These are phyloP conservation scores for Magallana nippona DNA, from an alignment of 2,888 invertebrate genomes.

Conservation along the genomic window DNA sequence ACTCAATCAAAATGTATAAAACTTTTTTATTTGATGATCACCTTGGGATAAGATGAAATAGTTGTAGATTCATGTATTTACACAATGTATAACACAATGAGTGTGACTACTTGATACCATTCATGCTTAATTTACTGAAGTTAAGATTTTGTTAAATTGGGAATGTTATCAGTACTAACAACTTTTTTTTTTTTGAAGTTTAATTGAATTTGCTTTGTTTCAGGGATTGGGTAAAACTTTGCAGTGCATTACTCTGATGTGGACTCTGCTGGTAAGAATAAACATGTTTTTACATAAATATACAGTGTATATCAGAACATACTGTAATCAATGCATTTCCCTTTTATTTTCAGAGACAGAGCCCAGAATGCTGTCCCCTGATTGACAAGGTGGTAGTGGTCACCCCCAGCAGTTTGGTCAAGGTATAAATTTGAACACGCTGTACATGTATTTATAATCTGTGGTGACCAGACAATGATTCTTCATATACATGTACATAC, in stretches of 20 bases:
- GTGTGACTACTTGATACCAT: too few relatives aligned
- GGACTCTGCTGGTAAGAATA: conserved; percentile 88
- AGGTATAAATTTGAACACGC: conserved; percentile 80
- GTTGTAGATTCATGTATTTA: too few relatives aligned
- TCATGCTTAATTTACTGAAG: too few relatives aligned
- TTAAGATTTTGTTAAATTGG: too few relatives aligned
- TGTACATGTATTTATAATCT: neutral
- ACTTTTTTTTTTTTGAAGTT: too few relatives aligned
- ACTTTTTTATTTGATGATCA: neutral
- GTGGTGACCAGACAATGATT: too few relatives aligned
- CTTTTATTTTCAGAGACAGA: conserved; percentile 84
- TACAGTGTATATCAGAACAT: too few relatives aligned
- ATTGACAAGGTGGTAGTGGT: conserved; percentile 97
- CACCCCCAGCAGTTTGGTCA: conserved; percentile 97
- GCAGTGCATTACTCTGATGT: conserved; percentile 96
- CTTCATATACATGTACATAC: too few relatives aligned
- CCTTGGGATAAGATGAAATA: too few relatives aligned
- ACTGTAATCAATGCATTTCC: neutral
- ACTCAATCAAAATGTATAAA: neutral
- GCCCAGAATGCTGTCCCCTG: conserved; percentile 93
- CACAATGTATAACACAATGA: too few relatives aligned
- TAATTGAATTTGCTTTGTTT: conserved; percentile 45
- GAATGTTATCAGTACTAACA: too few relatives aligned
- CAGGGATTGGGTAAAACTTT: conserved; percentile 96
- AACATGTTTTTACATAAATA: neutral